These are phyloP conservation scores for Catocala sponsa DNA, from an alignment of 2,888 invertebrate genomes.

Conservation along the genomic window DNA sequence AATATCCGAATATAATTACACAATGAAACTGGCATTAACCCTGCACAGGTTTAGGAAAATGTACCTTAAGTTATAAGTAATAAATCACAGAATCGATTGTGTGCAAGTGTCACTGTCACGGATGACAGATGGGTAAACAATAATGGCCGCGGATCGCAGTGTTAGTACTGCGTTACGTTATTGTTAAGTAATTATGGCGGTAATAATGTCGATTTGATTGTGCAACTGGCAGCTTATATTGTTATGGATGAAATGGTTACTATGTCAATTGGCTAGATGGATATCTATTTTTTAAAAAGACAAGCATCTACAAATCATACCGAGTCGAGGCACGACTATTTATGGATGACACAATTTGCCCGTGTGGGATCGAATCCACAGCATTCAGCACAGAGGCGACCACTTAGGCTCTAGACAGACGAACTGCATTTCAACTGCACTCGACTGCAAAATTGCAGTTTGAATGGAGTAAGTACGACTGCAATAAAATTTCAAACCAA, in stretches of 20 bases:
- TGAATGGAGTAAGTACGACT: too few species aligned
- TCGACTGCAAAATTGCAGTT: too few species aligned
- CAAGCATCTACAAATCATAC: too few species aligned
- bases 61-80: background rate
- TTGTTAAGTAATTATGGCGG: constrained; percentile 46
- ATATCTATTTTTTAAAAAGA: too few species aligned
- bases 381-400: too few species aligned
- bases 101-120: constrained; percentile 10
- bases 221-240: constrained; percentile 17
- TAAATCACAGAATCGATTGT: constrained; percentile 19
- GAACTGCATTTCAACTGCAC: too few species aligned
- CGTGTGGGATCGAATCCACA: too few species aligned
- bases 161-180: constrained; percentile 32
- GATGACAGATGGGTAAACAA: constrained; percentile 47
- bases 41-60: constrained; percentile 1
- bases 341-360: too few species aligned
- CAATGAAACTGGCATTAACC: constrained; percentile 41
- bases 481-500: too few species aligned
- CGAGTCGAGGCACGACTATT: too few species aligned
- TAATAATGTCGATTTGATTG: constrained; percentile 39
- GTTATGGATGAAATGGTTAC: constrained; percentile 16
- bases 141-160: constrained; percentile 38
- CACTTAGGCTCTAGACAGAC: too few species aligned
- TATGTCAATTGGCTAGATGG: background rate
- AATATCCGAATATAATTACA: constrained; percentile 32